Percentiles rank a stretch among this genome's conserved stretches.
These are phyloP conservation scores for Trichopria drosophilae DNA, from an alignment of 2,888 invertebrate species.

Conservation along the genomic window DNA sequence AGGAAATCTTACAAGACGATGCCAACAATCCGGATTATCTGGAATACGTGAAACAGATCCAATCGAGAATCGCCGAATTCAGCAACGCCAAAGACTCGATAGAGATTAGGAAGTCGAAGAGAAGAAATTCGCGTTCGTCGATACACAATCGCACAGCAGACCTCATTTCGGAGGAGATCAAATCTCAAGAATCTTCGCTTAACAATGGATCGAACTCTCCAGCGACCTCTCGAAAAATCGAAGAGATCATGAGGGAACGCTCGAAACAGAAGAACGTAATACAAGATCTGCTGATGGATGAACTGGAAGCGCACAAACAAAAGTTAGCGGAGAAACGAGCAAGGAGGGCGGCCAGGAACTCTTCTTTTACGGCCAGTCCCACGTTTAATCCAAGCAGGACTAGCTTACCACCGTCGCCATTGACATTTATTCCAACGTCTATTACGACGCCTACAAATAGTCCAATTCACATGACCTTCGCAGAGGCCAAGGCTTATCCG, in stretches of 20 bases:
- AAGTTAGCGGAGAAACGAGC: constrained; percentile 65
- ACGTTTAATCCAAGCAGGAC: constrained; percentile 11
- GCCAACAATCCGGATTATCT: constrained; percentile 58
- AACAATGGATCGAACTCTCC: constrained; percentile 52
- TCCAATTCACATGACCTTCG: constrained; percentile 44
- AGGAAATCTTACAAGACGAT: constrained; percentile 36
- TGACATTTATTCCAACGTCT: constrained; percentile 44
- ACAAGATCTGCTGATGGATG: constrained; percentile 80
- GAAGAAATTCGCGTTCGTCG: constrained; percentile 59
- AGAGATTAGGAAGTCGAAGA: constrained; percentile 65
- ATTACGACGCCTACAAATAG: constrained; percentile 43
- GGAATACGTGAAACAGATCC: constrained; percentile 69
- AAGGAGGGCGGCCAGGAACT: constrained; percentile 64
- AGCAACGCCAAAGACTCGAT: constrained; percentile 71
- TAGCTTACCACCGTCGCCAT: constrained; percentile 30
- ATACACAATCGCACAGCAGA: constrained; percentile 60
- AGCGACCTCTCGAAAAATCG: constrained; percentile 68
- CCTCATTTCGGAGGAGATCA: constrained; percentile 60
- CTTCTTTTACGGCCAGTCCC: constrained; percentile 52
- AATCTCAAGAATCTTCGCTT: constrained; percentile 40
- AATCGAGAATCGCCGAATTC: constrained; percentile 71
- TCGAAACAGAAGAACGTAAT: constrained; percentile 83
- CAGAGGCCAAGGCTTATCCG: constrained; percentile 43
- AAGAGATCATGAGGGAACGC: constrained; percentile 77
- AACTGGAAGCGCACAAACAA: constrained; percentile 71